These are phyloP conservation scores for Bostrychus sinensis DNA, from an alignment of 2,113 vertebrate species.

Conservation along the genomic window DNA sequence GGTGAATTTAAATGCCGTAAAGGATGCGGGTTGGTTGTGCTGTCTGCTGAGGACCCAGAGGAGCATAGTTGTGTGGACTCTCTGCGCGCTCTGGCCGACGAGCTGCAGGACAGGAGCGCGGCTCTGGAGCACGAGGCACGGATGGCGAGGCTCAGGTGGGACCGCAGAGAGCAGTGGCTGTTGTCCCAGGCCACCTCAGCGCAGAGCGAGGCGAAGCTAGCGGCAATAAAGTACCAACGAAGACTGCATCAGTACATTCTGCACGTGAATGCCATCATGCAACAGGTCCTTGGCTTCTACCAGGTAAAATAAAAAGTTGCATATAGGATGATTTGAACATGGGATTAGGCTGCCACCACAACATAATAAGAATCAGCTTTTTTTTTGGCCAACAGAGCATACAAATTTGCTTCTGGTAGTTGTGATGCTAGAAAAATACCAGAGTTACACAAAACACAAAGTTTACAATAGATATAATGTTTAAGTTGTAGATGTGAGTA, in stretches of 20 bases:
- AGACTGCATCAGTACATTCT: conserved; percentile 78
- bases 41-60: conserved; percentile 26
- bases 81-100: conserved; percentile 49
- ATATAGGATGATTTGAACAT: background rate
- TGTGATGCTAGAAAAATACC: too few species aligned
- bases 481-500: too few species aligned
- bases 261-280: conserved; percentile 73
- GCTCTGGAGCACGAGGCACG: conserved; percentile 62
- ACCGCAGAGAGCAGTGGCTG: conserved; percentile 74
- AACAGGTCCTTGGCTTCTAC: conserved; percentile 65
- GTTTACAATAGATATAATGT: too few species aligned
- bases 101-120: conserved; percentile 52
- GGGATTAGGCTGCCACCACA: background rate
- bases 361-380: too few species aligned
- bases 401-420: too few species aligned
- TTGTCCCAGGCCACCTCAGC: conserved; percentile 75
- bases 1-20: conserved; percentile 39
- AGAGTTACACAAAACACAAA: too few species aligned
- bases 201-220: conserved; percentile 82
- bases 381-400: too few species aligned
- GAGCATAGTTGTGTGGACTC: conserved; percentile 65
- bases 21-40: conserved; percentile 58
- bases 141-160: conserved; percentile 70
- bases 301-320: conserved; percentile 72
- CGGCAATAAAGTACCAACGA: conserved; percentile 74